These are phyloP conservation scores for Hemithea aestivaria DNA, from an alignment of 2,888 invertebrate genomes.

Conservation along the genomic window DNA sequence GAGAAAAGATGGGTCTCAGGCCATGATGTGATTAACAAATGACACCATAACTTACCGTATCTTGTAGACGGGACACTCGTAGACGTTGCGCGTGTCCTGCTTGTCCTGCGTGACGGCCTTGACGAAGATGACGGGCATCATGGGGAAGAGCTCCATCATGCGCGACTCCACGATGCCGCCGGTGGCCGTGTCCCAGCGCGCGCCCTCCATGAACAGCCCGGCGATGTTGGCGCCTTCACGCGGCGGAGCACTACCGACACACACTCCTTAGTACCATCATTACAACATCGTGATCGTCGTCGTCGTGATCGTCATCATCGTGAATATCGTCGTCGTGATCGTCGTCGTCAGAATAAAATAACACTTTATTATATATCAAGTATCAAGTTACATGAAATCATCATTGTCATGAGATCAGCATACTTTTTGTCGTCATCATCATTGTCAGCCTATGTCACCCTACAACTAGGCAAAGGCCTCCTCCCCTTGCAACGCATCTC, in stretches of 20 bases:
- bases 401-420: too few species aligned
- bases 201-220: constrained; percentile 95
- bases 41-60: constrained; percentile 84
- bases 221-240: constrained; percentile 95
- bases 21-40: too few species aligned
- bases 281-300: background rate
- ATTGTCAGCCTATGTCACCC: too few species aligned
- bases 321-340: too few species aligned
- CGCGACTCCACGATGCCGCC: constrained; percentile 90
- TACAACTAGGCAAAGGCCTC: too few species aligned
- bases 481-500: too few species aligned
- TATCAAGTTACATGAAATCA: too few species aligned
- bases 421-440: too few species aligned
- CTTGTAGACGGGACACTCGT: constrained; percentile 97
- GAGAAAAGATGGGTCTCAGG: too few species aligned
- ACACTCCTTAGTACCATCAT: background rate
- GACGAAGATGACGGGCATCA: constrained; percentile 94
- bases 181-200: constrained; percentile 90
- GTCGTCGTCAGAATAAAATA: too few species aligned
- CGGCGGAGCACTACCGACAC: constrained; percentile 82
- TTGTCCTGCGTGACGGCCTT: constrained; percentile 93
- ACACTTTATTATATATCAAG: too few species aligned
- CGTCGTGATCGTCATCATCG: too few species aligned
- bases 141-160: constrained; percentile 93
- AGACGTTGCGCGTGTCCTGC: constrained; percentile 90